Evolutionary conservation across 2,888 invertebrate genomes (phyloP), one percentile per base, ranked within the genome.

Genomic region (Elysia crispata): DNA sequence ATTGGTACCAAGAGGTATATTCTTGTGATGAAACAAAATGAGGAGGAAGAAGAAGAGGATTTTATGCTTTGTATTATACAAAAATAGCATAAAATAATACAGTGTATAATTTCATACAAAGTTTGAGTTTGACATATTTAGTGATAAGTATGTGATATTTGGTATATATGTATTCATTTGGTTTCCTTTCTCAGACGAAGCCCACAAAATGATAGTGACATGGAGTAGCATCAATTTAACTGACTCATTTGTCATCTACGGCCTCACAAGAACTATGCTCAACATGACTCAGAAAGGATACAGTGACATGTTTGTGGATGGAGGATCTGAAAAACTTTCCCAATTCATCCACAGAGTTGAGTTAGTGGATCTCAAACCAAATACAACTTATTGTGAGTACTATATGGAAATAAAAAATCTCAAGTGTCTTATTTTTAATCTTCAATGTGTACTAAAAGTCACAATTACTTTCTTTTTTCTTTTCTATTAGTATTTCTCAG

Each of bases 331-430:
- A 3, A 28, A 77, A 23, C 78, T 78, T 8, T 25, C 50, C 0
- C 86, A 90, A 75, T 91, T 86, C 79, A 89, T 91, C 8, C 91
- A 92, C 83, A 80, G 87, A 50, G 91, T 89, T 1, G 82, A 77
- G 18, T 77, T 91, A 50, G 85, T 80, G 1, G 80, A 79, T 25
- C 86, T 91, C 18, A 83, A 80, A 30, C 87, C 90, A 23, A 89
- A 87, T 15, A 80, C 80, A 50, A 83, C 82, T 74, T 91, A 91
- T 76, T 77, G 90, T 90, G 85, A 86, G 88, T 85, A 30, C n/a
- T n/a, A n/a, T n/a, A n/a, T n/a, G n/a, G n/a, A n/a, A n/a, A n/a
- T n/a, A n/a, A 20, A 60, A 20, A 60, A 60, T 60, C 23, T 60
- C 41, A 41, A 41, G 11, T 41, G 41, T 66, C 18, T 5, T 28